These are phyloP conservation scores for Ianthella basta DNA, from an alignment of 37 sponge, comb jelly and placozoan species.

Conservation along the genomic window DNA sequence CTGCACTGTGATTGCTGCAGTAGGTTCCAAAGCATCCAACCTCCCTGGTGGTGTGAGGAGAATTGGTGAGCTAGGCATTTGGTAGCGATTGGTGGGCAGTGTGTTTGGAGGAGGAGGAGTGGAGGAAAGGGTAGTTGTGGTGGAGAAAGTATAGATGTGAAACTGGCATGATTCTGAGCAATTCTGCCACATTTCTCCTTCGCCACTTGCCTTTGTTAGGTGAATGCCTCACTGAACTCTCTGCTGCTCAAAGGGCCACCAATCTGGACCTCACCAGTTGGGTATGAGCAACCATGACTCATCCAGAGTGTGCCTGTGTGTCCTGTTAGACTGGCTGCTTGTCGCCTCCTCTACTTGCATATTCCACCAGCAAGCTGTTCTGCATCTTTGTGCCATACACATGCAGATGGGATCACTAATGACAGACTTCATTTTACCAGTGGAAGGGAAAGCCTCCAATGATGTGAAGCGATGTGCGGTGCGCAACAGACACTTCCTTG, in stretches of 20 bases:
- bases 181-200: too few relatives aligned
- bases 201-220: neutral
- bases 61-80: constrained; percentile 34
- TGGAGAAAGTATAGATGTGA: too few relatives aligned
- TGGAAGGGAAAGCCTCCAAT: constrained; percentile 56
- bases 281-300: neutral
- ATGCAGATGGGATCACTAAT: constrained; percentile 59
- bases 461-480: constrained; percentile 55
- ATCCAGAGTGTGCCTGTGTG: neutral
- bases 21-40: constrained; percentile 58
- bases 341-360: too few relatives aligned
- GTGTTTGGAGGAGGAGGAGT: too few relatives aligned
- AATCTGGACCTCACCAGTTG: neutral
- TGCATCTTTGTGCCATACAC: neutral
- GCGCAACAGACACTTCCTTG: constrained; percentile 17
- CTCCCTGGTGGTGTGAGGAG: constrained; percentile 70
- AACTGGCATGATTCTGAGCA: too few relatives aligned
- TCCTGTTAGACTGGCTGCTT: too few relatives aligned
- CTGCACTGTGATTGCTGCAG: constrained; percentile 31
- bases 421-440: constrained; percentile 75
- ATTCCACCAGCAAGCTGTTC: too few relatives aligned
- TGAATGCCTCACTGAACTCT: constrained; percentile 1
- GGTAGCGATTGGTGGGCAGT: neutral
- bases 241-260: constrained; percentile 6
- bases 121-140: too few relatives aligned